Conservation (phyloP, 2,888 invertebrate species). For the Chrysotoxum bicinctum region DNA sequence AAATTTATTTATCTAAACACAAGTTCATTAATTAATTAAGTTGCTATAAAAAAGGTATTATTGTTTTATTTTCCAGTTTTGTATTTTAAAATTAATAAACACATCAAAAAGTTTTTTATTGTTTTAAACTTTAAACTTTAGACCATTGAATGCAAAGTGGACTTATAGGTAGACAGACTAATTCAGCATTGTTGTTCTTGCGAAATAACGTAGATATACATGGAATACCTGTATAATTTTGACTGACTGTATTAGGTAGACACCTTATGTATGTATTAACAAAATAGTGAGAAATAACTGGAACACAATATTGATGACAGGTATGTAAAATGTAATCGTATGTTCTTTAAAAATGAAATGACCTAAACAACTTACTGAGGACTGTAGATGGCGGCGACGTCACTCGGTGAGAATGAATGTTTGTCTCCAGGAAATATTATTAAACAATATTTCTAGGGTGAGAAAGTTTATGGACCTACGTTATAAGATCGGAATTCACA, state of each 20-base stretch:
- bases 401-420: neutral
- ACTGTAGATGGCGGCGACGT: too few relatives aligned
- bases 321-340: neutral
- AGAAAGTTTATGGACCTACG: neutral
- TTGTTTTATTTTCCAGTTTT: too few relatives aligned
- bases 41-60: too few relatives aligned
- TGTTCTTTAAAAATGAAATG: neutral
- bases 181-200: too few relatives aligned
- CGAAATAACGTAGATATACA: neutral
- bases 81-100: too few relatives aligned
- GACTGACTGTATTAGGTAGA: neutral
- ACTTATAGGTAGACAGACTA: too few relatives aligned
- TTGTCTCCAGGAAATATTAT: neutral
- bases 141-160: too few relatives aligned
- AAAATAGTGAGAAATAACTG: neutral
- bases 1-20: too few relatives aligned
- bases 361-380: too few relatives aligned
- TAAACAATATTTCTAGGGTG: neutral
- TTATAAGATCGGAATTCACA: neutral
- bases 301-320: conserved; percentile 14
- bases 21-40: too few relatives aligned
- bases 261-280: neutral
- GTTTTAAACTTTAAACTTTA: too few relatives aligned
- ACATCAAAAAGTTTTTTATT: too few relatives aligned
- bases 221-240: neutral